Percentiles rank a stretch among this genome's conserved stretches.
Evolutionary conservation across 2,888 invertebrate genomes (phyloP).

Genomic region (Cheilosia vulpina): DNA sequence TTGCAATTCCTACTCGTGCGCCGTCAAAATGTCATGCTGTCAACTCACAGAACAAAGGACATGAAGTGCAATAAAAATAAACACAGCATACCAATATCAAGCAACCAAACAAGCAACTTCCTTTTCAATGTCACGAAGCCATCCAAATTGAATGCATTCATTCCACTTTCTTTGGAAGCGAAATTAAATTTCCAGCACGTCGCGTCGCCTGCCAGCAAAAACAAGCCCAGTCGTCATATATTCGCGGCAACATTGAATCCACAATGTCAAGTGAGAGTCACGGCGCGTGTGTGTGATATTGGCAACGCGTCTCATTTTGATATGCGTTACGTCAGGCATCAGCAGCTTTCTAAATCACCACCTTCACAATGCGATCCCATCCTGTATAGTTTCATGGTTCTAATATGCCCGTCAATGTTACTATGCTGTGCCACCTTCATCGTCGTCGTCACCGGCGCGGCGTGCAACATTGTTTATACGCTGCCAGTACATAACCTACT

Average conservation of each 20-base stretch:
- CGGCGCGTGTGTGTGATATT: constrained; percentile 20
- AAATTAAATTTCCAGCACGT: constrained; percentile 47
- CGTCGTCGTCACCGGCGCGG: constrained; percentile 3
- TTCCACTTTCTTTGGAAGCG: constrained; percentile 21
- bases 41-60: constrained; percentile 22
- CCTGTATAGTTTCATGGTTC: neutral
- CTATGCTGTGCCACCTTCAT: constrained; percentile 4
- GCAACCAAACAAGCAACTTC: neutral
- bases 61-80: constrained; percentile 11
- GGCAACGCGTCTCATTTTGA: constrained; percentile 41
- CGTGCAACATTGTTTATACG: neutral
- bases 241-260: constrained; percentile 12
- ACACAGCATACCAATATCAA: neutral
- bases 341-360: constrained; percentile 50
- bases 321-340: constrained; percentile 51
- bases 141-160: constrained; percentile 51
- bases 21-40: constrained; percentile 14
- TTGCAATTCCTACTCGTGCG: constrained; percentile 6
- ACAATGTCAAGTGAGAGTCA: constrained; percentile 45
- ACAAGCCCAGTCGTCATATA: constrained; percentile 11
- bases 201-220: constrained; percentile 9
- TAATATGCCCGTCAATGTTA: neutral
- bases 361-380: constrained; percentile 33
- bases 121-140: constrained; percentile 37
- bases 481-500: constrained; percentile 10